phyloP scores from a whole-genome alignment of 2,113 vertebrate genomes.

The Diphyllodes magnificus region DNA sequence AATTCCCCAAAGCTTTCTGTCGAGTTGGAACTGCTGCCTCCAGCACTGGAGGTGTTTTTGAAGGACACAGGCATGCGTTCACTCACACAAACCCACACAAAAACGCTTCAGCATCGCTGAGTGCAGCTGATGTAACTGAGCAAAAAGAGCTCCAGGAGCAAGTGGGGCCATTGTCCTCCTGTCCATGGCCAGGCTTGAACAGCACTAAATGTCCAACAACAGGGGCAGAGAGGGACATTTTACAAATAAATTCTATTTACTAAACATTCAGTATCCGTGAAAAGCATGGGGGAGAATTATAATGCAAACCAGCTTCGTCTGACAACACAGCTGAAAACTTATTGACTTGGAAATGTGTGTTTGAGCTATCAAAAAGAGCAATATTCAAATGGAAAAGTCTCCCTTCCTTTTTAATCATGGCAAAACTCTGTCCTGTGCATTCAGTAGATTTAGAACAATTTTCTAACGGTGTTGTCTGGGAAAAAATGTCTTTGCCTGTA shows the following conservation, averaged over 20 bases:
- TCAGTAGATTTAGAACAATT: not conserved
- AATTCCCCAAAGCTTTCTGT: not conserved
- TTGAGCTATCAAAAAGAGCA: conserved; percentile 14
- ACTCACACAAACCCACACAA: not conserved
- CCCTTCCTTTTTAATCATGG: not conserved
- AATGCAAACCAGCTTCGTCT: not conserved
- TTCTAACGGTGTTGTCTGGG: not conserved
- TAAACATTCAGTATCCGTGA: not conserved
- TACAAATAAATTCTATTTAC: not conserved
- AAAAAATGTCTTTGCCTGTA: not conserved
- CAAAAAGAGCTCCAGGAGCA: not conserved
- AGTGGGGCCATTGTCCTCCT: not conserved
- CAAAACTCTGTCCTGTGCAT: not conserved
- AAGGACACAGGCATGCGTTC: not conserved
- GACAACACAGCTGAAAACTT: conserved; percentile 11
- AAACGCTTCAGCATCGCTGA: not conserved
- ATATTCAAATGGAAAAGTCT: not conserved
- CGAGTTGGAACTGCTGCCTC: not conserved
- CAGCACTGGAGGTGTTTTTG: not conserved
- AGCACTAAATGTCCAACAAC: not conserved
- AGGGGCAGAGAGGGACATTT: not conserved
- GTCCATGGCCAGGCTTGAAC: not conserved
- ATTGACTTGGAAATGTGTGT: conserved; percentile 39
- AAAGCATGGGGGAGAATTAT: not conserved
- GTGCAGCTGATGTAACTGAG: not conserved